phyloP scores from a whole-genome alignment of 2,113 vertebrate genomes.

The Motacilla alba region DNA sequence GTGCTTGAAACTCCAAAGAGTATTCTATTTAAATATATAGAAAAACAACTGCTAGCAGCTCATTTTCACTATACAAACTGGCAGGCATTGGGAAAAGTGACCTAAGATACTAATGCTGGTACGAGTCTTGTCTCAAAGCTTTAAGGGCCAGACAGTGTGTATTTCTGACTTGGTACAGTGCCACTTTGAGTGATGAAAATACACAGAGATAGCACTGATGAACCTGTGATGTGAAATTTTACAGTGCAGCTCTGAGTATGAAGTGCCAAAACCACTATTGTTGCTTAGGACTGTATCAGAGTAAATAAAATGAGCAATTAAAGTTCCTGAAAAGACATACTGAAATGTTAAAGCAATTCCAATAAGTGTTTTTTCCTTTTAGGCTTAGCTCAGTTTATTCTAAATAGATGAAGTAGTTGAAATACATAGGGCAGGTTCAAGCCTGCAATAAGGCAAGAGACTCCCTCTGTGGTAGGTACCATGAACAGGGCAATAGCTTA shows the following conservation, averaged over 20 bases:
- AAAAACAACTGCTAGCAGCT: not conserved
- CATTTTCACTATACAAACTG: not conserved
- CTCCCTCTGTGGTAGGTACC: no score
- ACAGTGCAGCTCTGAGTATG: not conserved
- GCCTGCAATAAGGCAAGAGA: not conserved
- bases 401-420: not conserved
- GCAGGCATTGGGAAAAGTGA: not conserved
- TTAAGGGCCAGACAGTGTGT: not conserved
- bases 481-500: not conserved
- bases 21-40: not conserved
- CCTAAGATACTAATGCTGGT: not conserved
- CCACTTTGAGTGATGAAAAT: not conserved
- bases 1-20: not conserved
- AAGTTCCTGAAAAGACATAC: not conserved
- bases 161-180: not conserved
- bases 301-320: not conserved
- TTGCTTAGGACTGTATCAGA: not conserved
- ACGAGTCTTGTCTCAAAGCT: not conserved
- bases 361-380: not conserved
- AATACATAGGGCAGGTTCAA: not conserved
- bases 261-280: not conserved
- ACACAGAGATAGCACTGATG: not conserved
- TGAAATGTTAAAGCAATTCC: not conserved
- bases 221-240: not conserved
- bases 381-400: not conserved